Evolutionary conservation across 2,113 vertebrate species (phyloP).

Genomic region (Melanostigma gelatinosum): DNA sequence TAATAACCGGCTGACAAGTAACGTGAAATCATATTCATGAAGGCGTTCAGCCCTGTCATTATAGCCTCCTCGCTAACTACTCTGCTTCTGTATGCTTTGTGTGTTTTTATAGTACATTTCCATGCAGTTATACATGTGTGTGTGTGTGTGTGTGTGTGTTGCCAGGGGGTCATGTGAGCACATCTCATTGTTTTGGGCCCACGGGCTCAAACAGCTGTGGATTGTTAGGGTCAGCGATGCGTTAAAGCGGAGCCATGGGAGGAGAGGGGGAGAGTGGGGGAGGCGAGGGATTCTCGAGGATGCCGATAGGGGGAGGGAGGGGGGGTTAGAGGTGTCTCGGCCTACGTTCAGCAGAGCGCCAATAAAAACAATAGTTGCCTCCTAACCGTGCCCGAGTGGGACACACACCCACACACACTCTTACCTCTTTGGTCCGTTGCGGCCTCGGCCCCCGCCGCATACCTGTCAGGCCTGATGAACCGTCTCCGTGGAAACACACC

Average conservation of each 20-base stretch:
- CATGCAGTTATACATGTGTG: neutral
- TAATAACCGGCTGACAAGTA: neutral
- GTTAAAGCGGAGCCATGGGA: constrained; percentile 25
- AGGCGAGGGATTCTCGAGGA: constrained; percentile 9
- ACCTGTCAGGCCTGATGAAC: constrained; percentile 6
- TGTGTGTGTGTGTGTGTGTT: neutral
- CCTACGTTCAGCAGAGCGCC: constrained; percentile 39
- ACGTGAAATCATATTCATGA: neutral
- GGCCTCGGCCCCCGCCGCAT: neutral
- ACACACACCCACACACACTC: neutral
- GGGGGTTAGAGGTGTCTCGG: neutral
- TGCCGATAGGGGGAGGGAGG: neutral
- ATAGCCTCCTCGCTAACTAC: neutral
- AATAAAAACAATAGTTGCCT: constrained; percentile 39
- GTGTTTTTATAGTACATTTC: neutral
- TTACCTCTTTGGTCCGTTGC: constrained; percentile 3
- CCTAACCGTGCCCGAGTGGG: neutral
- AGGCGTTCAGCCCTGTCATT: neutral
- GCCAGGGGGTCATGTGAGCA: constrained; percentile 22
- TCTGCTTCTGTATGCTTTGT: neutral
- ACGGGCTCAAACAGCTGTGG: constrained; percentile 66
- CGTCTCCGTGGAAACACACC: neutral
- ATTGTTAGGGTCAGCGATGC: constrained; percentile 48
- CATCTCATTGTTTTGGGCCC: constrained; percentile 47
- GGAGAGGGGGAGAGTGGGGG: neutral